Evolutionary conservation across 1,140 invertebrate species (phyloP), one percentile per base, ranked within the genome.

Genomic region (Drosophila arizonae): DNA sequence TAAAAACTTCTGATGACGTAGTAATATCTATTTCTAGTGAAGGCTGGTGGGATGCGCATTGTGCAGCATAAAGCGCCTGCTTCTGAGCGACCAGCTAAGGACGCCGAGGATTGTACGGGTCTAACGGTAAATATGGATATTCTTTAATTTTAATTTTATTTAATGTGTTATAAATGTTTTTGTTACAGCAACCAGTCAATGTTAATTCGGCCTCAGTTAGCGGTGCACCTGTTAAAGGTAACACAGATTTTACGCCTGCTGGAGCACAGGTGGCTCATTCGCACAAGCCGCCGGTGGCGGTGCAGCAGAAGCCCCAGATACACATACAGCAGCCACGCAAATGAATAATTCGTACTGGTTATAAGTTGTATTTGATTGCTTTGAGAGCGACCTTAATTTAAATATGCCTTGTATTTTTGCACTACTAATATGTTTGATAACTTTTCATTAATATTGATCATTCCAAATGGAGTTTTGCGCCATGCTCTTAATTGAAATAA

Each of bases 31-130:
- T 46, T 93, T 92, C 66, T 92, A 97, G 97, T 97, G 0, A 98
- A 97, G 93, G 97, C 96, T 70, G 97, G 97, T 21, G 96, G 96
- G 2, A 98, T 97, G 97, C 94, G 97, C 70, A 97, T 98, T 84
- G 97, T 96, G 5, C 97, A 98, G 79, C 95, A 98, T 85, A 97
- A 97, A 92, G 93, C 93, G 6, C 94, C 95, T 3, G 94, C 94
- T 45, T 87, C 93, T 0, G 94, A 95, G 58, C 94, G 94, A 69
- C 93, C 95, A 28, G 82, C 92, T 3, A 95, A 95, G 85, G 93
- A 94, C 81, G 85, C 92, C 8, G 91, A 93, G 45, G 91, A 92
- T 73, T 91, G 90, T 65, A 91, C 90, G 26, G 91, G 91, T 43
- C 76, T 91, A n/a, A 91, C 90, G 50, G 91, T 91, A 79, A 78